Conservation (phyloP, 2,888 invertebrate genomes). For the Agrenia bidenticulata region DNA sequence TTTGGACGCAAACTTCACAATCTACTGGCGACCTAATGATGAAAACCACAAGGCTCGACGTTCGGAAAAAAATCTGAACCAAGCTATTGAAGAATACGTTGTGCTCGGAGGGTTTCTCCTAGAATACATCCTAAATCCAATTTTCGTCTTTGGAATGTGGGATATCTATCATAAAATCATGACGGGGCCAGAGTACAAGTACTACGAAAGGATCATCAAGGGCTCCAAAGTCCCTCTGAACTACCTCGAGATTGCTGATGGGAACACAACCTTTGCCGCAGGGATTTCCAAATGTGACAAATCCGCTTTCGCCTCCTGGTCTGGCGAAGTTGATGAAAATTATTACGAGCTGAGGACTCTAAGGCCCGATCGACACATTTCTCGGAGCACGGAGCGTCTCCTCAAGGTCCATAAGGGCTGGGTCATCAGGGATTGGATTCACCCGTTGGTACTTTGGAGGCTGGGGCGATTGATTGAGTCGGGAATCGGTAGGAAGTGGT, state of each 20-base stretch:
- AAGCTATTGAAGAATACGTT: too few relatives aligned
- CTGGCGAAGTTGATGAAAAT: neutral
- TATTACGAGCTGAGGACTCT: neutral
- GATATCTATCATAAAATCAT: too few relatives aligned
- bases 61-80: too few relatives aligned
- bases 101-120: too few relatives aligned
- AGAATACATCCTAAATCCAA: too few relatives aligned
- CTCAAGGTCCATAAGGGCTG: neutral
- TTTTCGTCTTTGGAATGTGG: too few relatives aligned
- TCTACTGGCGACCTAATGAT: neutral
- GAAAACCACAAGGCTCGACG: too few relatives aligned
- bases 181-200: too few relatives aligned
- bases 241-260: neutral
- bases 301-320: constrained; percentile 2
- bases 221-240: neutral
- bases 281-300: neutral
- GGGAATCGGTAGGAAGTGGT: neutral
- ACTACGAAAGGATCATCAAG: too few relatives aligned
- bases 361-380: neutral
- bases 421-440: neutral
- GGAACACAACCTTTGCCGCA: neutral
- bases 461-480: neutral
- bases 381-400: neutral
- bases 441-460: neutral
- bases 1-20: neutral